Percentiles rank a stretch among this genome's conserved stretches.
Evolutionary conservation across 2,888 invertebrate genomes (phyloP).

Genomic region (Lamellibrachia columna): DNA sequence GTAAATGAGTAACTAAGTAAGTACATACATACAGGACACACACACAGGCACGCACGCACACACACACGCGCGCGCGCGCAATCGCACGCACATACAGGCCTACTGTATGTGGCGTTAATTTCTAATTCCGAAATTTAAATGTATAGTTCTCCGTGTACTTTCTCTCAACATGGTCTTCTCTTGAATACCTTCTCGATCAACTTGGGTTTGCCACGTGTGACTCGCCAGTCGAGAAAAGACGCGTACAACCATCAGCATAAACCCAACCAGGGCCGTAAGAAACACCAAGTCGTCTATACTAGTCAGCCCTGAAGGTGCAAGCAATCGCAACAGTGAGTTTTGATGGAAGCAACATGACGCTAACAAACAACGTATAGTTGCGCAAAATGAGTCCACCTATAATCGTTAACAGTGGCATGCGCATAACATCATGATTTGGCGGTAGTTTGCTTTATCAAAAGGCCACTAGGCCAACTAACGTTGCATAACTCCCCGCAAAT

Average conservation of each 20-base stretch:
- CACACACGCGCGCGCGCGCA: no score
- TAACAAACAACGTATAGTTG: not conserved
- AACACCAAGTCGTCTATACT: constrained; percentile 1
- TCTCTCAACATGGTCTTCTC: not conserved
- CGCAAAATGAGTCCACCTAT: not conserved
- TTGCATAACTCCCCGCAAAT: no score
- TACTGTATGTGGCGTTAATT: not conserved
- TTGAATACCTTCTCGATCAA: not conserved
- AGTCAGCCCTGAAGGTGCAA: not conserved
- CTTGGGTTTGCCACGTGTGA: not conserved
- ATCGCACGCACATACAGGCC: not conserved
- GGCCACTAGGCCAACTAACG: no score
- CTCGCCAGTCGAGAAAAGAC: not conserved
- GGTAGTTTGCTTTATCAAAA: no score
- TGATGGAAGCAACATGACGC: not conserved
- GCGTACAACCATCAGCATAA: not conserved
- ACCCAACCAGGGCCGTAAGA: not conserved
- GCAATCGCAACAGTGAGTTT: no score
- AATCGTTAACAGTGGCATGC: no score
- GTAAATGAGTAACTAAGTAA: no score
- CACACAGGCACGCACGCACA: not conserved
- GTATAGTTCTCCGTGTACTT: not conserved
- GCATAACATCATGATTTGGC: no score
- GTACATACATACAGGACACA: no score
- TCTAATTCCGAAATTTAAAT: not conserved